Evolutionary conservation across 2,113 vertebrate species (phyloP).

Genomic region (Muntiacus muntjak): DNA sequence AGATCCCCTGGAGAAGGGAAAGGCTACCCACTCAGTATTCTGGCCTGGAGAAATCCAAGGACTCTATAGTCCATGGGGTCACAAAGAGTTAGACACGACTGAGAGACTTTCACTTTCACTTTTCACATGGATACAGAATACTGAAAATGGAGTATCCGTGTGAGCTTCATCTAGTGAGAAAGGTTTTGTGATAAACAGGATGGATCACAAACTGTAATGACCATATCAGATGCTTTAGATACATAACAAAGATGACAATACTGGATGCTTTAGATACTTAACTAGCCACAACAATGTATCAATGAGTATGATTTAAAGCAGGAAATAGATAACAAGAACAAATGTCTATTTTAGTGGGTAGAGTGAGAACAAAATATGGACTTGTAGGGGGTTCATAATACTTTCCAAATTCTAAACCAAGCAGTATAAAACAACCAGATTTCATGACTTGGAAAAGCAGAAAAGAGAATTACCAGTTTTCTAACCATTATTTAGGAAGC

Average conservation of each 20-base stretch:
- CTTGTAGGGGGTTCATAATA: not conserved
- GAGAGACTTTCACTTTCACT: not conserved
- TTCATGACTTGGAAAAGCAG: not conserved
- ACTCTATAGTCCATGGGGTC: not conserved
- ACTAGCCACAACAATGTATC: not conserved
- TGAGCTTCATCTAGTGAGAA: not conserved
- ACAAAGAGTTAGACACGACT: not conserved
- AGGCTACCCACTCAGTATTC: not conserved
- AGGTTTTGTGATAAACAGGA: not conserved
- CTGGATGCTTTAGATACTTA: not conserved
- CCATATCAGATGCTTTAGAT: not conserved
- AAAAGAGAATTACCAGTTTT: not conserved
- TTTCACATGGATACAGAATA: not conserved
- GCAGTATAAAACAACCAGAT: not conserved
- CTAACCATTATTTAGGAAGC: not conserved
- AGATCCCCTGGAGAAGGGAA: not conserved
- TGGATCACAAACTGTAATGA: not conserved
- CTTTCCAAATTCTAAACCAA: not conserved
- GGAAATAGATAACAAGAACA: not conserved
- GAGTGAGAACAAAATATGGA: not conserved
- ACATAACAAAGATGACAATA: not conserved
- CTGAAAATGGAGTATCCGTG: not conserved
- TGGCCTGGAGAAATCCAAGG: not conserved
- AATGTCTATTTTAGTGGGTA: not conserved
- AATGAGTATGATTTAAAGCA: not conserved